Conservation (phyloP, 2,113 vertebrate species). For the Lipophrys pholis region DNA sequence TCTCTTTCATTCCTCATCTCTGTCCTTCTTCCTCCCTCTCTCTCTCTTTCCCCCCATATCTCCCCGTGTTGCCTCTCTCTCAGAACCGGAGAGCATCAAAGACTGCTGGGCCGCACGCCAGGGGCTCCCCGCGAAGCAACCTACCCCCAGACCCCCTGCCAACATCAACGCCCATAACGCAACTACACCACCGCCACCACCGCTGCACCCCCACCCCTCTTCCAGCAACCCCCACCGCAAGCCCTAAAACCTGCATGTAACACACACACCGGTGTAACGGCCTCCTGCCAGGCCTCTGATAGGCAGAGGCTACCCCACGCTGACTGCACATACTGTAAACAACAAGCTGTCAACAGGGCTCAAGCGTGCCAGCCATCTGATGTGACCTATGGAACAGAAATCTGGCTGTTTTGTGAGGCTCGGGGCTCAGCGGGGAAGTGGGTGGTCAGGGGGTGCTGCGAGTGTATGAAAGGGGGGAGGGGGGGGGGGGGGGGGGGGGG, state of each 20-base stretch:
- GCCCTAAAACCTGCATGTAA: conserved; percentile 22
- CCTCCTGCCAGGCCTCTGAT: conserved; percentile 65
- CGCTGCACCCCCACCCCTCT: conserved; percentile 2
- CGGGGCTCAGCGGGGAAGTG: conserved; percentile 54
- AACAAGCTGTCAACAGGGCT: conserved; percentile 92
- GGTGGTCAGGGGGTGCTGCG: conserved; percentile 50
- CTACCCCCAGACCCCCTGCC: conserved; percentile 68
- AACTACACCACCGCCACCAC: conserved; percentile 46
- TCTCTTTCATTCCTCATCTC: conserved; percentile 77
- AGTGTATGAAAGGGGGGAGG: conserved; percentile 6
- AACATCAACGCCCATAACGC: conserved; percentile 64
- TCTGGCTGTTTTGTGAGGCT: conserved; percentile 67
- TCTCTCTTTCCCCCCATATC: conserved; percentile 3
- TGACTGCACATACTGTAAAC: conserved; percentile 86
- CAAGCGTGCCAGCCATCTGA: conserved; percentile 84
- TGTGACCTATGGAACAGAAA: conserved; percentile 86
- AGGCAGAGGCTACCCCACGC: conserved; percentile 81
- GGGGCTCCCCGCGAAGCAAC: conserved; percentile 79
- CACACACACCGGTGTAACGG: conserved; percentile 43
- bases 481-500: conserved; percentile 45
- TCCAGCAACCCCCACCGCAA: not conserved
- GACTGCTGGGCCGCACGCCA: conserved; percentile 89
- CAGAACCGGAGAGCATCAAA: conserved; percentile 82
- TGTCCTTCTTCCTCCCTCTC: conserved; percentile 45
- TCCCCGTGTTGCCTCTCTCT: conserved; percentile 38